A percentile compares a stretch with the other conserved stretches of the same genome.
Conservation (phyloP, 2,797 vertebrate species). For the Dendrocincla fuliginosa region DNA sequence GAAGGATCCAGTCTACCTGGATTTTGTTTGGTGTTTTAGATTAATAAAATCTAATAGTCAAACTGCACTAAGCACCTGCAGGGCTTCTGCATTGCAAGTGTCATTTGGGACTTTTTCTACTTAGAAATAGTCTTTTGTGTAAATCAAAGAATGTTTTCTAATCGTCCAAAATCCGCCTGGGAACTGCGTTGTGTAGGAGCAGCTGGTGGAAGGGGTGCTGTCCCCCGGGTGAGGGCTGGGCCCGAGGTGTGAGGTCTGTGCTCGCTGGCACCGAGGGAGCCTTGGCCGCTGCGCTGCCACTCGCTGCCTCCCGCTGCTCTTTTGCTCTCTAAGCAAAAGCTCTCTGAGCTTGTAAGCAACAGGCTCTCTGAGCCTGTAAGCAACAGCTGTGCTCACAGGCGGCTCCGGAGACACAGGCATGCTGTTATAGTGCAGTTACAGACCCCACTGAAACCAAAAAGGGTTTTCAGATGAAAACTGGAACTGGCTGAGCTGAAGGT, state of each 20-base stretch:
- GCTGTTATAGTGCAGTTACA: neutral
- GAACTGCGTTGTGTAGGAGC: neutral
- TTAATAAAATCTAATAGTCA: neutral
- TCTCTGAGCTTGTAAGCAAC: no score
- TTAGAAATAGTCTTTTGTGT: neutral
- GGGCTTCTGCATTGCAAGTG: neutral
- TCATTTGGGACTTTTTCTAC: neutral
- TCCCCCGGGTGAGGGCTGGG: no score
- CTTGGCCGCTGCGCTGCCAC: rapidly evolving
- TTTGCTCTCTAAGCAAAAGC: neutral
- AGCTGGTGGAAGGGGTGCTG: neutral
- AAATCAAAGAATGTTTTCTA: neutral
- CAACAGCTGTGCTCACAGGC: neutral
- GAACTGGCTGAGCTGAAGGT: neutral
- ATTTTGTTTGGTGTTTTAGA: neutral
- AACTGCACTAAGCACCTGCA: neutral
- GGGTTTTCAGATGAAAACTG: neutral
- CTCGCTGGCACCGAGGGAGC: rapidly evolving
- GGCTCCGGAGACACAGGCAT: neutral
- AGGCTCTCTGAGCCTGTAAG: no score
- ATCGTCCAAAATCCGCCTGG: neutral
- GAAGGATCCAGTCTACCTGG: neutral
- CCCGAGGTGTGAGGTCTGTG: neutral
- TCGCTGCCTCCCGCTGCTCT: neutral
- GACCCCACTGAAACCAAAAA: neutral